Evolutionary conservation across 2,888 invertebrate genomes (phyloP).

Genomic region (Drosophila incognita): DNA sequence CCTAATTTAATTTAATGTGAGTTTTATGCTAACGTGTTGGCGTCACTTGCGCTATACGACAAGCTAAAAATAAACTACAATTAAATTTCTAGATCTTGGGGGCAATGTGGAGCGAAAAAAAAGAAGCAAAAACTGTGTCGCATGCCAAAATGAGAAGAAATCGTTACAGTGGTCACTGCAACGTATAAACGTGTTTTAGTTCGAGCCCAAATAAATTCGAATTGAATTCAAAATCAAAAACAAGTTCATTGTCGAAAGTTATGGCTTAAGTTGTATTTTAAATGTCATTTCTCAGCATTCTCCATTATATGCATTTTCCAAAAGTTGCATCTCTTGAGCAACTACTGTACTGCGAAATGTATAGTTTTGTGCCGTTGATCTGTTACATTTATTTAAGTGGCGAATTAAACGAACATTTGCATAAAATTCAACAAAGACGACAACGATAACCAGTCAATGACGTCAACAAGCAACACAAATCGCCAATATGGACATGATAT

Average conservation of each 20-base stretch:
- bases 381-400: conserved; percentile 20
- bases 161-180: conserved; percentile 6
- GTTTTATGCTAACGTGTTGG: conserved; percentile 74
- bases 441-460: conserved; percentile 53
- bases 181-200: neutral
- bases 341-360: conserved; percentile 23
- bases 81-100: conserved; percentile 42
- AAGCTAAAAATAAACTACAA: conserved; percentile 43
- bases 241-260: neutral
- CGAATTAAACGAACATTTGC: conserved; percentile 40
- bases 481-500: conserved; percentile 41
- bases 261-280: neutral
- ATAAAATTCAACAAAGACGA: conserved; percentile 52
- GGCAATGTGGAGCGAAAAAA: conserved; percentile 21
- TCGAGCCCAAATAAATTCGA: neutral
- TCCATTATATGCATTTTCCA: neutral
- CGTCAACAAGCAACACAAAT: conserved; percentile 56
- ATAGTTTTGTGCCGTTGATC: conserved; percentile 24
- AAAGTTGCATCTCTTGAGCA: neutral
- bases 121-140: conserved; percentile 36
- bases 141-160: conserved; percentile 27
- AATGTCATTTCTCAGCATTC: neutral
- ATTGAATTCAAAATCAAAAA: neutral
- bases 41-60: conserved; percentile 36
- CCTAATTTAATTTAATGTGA: conserved; percentile 57